phyloP scores from a whole-genome alignment of 1,140 invertebrate genomes.

The Drosophila ohnishii region DNA sequence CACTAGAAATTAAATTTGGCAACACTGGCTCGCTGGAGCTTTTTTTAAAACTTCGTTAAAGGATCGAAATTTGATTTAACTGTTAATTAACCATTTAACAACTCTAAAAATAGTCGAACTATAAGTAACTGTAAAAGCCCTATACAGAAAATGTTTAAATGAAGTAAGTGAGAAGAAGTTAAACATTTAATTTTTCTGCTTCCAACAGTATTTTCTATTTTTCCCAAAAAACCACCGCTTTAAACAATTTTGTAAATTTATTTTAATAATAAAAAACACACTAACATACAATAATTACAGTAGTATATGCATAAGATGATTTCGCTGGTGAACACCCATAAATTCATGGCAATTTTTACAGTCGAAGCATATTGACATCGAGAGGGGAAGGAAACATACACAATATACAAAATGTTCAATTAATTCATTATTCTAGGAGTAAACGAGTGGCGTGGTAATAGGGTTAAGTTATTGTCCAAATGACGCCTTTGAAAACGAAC shows the following conservation, averaged over 20 bases:
- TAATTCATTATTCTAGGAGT: conserved; percentile 36
- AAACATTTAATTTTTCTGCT: background rate
- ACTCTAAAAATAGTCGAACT: too few species aligned
- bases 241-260: conserved; percentile 64
- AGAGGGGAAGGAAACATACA: conserved; percentile 17
- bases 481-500: conserved; percentile 36
- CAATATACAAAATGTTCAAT: conserved; percentile 31
- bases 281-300: conserved; percentile 46
- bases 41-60: too few species aligned
- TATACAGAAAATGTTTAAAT: too few species aligned
- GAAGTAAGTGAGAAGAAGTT: background rate
- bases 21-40: too few species aligned
- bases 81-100: too few species aligned
- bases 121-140: too few species aligned
- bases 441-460: conserved; percentile 31
- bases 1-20: too few species aligned
- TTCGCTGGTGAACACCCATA: conserved; percentile 58
- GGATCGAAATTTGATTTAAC: too few species aligned
- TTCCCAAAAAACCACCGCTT: background rate
- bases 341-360: conserved; percentile 56
- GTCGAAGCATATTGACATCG: conserved; percentile 38
- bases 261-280: conserved; percentile 68
- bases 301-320: conserved; percentile 56
- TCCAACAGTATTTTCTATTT: background rate
- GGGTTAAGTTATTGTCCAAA: conserved; percentile 62